Percentiles rank a stretch among this genome's conserved stretches.
These are phyloP conservation scores for Panagrolaimus sp. DNA, from an alignment of 1,140 invertebrate genomes.

Conservation along the genomic window DNA sequence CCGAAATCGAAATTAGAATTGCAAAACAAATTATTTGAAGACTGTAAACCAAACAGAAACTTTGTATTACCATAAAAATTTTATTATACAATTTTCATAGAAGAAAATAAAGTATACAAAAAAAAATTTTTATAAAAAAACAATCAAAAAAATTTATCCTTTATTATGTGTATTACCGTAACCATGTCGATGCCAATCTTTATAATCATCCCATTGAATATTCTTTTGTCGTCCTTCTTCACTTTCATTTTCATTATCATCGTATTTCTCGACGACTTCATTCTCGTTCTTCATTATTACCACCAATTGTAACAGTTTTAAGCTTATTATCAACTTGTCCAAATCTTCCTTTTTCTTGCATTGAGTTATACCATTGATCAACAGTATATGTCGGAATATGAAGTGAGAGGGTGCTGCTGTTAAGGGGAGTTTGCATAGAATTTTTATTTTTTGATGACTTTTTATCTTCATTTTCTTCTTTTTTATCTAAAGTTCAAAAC, in stretches of 20 bases:
- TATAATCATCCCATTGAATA: slow-evolving; percentile 82
- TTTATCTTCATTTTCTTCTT: no score
- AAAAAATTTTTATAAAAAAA: no score
- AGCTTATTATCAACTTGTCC: slow-evolving; percentile 17
- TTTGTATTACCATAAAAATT: background rate
- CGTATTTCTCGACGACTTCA: slow-evolving; percentile 52
- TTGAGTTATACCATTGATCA: slow-evolving; percentile 87
- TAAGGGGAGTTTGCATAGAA: no score
- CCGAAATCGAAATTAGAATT: no score
- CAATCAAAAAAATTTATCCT: no score
- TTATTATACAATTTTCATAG: no score
- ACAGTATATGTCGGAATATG: slow-evolving; percentile 74
- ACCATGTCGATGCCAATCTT: slow-evolving; percentile 76
- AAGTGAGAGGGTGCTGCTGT: no score
- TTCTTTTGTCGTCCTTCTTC: slow-evolving; percentile 69
- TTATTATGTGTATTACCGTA: slow-evolving; percentile 80
- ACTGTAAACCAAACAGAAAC: no score
- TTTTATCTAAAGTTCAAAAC: no score
- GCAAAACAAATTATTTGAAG: no score
- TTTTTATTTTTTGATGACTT: no score
- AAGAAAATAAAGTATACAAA: no score
- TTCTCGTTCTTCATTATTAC: slow-evolving; percentile 38
- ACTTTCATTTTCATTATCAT: slow-evolving; percentile 67
- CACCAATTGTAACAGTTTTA: slow-evolving; percentile 12
- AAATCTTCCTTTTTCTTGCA: slow-evolving; percentile 72